These are phyloP conservation scores for Cheilinus undulatus DNA, from an alignment of 2,113 vertebrate genomes.

Conservation along the genomic window DNA sequence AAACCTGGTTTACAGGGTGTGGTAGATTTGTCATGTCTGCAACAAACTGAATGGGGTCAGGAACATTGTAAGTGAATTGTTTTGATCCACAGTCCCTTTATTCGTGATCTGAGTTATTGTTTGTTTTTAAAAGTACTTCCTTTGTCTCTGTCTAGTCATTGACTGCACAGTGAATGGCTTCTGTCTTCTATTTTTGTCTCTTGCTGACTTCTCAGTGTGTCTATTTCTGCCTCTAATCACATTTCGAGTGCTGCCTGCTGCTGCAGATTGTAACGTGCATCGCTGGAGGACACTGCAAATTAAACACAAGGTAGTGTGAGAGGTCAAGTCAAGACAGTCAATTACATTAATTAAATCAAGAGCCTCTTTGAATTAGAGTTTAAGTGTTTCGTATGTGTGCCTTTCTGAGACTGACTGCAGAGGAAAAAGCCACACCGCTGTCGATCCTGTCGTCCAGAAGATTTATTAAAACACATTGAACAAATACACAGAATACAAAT, in stretches of 20 bases:
- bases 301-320: neutral
- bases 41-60: too few relatives aligned
- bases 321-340: neutral
- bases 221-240: constrained; percentile 51
- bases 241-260: constrained; percentile 13
- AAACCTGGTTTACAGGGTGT: too few relatives aligned
- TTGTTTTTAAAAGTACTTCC: too few relatives aligned
- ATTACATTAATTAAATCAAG: neutral
- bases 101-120: neutral
- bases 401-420: neutral
- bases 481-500: constrained; percentile 89
- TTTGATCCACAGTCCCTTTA: neutral
- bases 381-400: constrained; percentile 1
- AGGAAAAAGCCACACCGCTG: neutral
- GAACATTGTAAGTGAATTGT: too few relatives aligned
- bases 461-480: constrained; percentile 90
- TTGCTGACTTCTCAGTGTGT: neutral
- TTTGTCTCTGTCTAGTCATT: too few relatives aligned
- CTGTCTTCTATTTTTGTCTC: neutral
- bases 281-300: neutral
- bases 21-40: too few relatives aligned
- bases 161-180: neutral
- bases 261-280: constrained; percentile 1
- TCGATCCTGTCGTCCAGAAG: constrained; percentile 75
- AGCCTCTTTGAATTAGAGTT: neutral